Conservation (phyloP, 2,797 vertebrate genomes). For the Argyrosomus regius region DNA sequence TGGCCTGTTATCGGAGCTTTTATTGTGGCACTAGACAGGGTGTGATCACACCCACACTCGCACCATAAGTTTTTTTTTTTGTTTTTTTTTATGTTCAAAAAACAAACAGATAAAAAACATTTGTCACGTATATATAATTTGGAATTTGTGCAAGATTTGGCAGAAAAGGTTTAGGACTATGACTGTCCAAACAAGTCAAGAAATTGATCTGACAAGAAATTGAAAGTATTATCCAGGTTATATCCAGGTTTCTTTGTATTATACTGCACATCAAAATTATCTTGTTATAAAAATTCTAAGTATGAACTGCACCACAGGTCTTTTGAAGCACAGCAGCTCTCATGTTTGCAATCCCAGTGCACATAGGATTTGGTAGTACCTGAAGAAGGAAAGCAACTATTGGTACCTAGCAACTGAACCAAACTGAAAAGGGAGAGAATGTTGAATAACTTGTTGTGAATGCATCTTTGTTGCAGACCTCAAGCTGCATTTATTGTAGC, state of each 20-base stretch:
- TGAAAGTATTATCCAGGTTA: background rate
- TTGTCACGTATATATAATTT: background rate
- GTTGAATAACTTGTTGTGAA: slow-evolving; percentile 10
- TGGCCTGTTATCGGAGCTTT: background rate
- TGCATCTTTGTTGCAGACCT: slow-evolving; percentile 7
- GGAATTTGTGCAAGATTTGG: background rate
- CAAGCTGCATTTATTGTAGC: slow-evolving; percentile 8
- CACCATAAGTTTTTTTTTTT: background rate
- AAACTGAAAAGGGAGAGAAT: slow-evolving; percentile 2
- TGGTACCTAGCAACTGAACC: background rate
- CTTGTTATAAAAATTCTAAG: background rate
- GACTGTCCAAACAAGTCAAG: background rate
- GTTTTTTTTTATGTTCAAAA: too few relatives aligned
- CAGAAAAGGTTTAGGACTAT: background rate
- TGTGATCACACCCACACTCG: background rate
- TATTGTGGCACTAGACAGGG: background rate
- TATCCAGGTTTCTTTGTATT: background rate
- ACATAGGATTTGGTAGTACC: background rate
- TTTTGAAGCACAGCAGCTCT: background rate
- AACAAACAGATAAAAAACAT: background rate
- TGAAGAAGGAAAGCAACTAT: background rate
- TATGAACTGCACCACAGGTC: background rate
- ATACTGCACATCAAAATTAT: background rate
- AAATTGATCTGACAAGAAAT: background rate
- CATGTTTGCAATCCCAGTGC: background rate